Percentiles rank a stretch among this genome's conserved stretches.
Evolutionary conservation across 2,888 invertebrate species (phyloP).

Genomic region (Acanthosepion lycidas): DNA sequence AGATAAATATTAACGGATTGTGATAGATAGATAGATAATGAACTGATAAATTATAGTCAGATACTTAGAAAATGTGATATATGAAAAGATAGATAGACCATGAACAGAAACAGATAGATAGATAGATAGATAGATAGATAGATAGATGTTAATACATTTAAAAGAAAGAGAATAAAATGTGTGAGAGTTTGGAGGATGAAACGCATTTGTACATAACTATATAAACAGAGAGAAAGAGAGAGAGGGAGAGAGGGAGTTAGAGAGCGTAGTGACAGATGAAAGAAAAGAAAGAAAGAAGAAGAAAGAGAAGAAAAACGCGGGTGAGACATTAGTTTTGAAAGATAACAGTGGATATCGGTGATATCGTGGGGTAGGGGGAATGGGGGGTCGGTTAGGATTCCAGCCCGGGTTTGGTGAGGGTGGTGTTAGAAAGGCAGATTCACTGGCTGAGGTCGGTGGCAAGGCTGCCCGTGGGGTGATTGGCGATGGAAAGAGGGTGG

Average conservation of each 20-base stretch:
- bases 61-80: too few species aligned
- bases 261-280: background rate
- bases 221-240: background rate
- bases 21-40: too few species aligned
- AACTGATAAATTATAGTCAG: too few species aligned
- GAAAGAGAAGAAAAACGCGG: background rate
- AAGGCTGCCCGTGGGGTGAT: background rate
- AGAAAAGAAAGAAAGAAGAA: background rate
- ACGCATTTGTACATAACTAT: too few species aligned
- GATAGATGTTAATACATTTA: too few species aligned
- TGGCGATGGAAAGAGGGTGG: background rate
- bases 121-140: too few species aligned
- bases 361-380: background rate
- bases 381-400: background rate
- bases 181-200: too few species aligned
- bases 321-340: background rate
- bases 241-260: background rate
- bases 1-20: too few species aligned
- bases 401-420: background rate
- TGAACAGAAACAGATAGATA: too few species aligned
- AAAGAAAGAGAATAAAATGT: too few species aligned
- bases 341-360: background rate
- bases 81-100: too few species aligned
- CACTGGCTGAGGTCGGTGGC: constrained; percentile 4
- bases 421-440: background rate